Evolutionary conservation across 2,113 vertebrate genomes (phyloP).

Genomic region (Hystrix brachyura): DNA sequence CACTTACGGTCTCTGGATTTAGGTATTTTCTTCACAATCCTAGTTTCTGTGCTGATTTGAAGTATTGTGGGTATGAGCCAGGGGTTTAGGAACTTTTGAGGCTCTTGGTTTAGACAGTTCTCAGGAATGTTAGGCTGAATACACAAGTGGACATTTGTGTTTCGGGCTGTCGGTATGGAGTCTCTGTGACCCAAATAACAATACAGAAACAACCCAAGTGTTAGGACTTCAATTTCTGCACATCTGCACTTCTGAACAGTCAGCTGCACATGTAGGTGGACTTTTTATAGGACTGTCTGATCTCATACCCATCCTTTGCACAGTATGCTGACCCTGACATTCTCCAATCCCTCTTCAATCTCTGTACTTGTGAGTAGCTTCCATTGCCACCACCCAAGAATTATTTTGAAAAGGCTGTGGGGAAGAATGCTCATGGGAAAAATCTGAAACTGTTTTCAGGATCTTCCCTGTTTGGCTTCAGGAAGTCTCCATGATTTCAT

Average conservation of each 20-base stretch:
- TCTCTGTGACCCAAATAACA: background rate
- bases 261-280: background rate
- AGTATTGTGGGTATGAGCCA: background rate
- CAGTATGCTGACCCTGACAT: background rate
- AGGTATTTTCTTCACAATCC: background rate
- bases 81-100: constrained; percentile 3
- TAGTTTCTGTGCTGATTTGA: constrained; percentile 38
- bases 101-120: background rate
- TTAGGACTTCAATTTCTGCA: constrained; percentile 28
- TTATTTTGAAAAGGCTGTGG: background rate
- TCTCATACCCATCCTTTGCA: background rate
- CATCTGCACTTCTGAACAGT: background rate
- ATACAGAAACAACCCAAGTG: background rate
- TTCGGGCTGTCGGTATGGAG: background rate
- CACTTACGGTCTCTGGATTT: constrained; percentile 37
- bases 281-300: background rate
- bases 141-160: background rate
- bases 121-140: constrained; percentile 52
- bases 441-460: constrained; percentile 53
- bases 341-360: background rate
- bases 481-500: constrained; percentile 50
- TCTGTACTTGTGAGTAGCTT: background rate
- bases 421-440: background rate
- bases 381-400: background rate
- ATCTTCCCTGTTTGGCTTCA: constrained; percentile 58